A percentile compares a stretch with the other conserved stretches of the same genome.
Evolutionary conservation across 2,888 invertebrate genomes (phyloP).

Genomic region (Hyles lineata): DNA sequence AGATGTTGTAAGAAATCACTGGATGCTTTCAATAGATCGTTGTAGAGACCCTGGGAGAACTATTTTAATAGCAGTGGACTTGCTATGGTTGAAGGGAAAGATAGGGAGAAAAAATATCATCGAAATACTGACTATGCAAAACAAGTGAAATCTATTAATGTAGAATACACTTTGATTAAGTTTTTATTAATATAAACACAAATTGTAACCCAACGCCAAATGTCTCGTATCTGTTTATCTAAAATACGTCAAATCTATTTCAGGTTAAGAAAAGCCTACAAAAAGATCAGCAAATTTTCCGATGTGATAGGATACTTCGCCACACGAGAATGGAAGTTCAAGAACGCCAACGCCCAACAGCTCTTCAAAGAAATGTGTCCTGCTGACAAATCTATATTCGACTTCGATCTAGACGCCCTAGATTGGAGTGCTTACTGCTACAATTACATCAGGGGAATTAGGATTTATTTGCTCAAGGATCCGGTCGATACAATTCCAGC

Average conservation of each 20-base stretch:
- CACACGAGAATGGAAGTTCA: conserved; percentile 88
- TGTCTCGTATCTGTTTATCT: too few relatives aligned
- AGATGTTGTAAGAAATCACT: too few relatives aligned
- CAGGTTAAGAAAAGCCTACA: conserved; percentile 90
- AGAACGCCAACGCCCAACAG: conserved; percentile 83
- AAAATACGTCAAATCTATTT: conserved; percentile 32
- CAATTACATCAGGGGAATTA: conserved; percentile 88
- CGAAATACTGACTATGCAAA: too few relatives aligned
- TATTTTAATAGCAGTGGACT: too few relatives aligned
- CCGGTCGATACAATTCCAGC: conserved; percentile 87
- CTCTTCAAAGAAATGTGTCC: conserved; percentile 82
- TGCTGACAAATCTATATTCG: conserved; percentile 86
- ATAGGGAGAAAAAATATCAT: too few relatives aligned
- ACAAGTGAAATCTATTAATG: too few relatives aligned
- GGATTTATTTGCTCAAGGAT: conserved; percentile 90
- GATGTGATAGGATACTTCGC: conserved; percentile 90
- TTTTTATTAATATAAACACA: too few relatives aligned
- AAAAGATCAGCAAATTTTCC: conserved; percentile 89
- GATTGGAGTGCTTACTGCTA: conserved; percentile 89
- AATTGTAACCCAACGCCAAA: too few relatives aligned
- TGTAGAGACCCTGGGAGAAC: too few relatives aligned
- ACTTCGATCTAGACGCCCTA: conserved; percentile 87
- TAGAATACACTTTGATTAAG: too few relatives aligned
- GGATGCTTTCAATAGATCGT: too few relatives aligned
- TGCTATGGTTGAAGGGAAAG: too few relatives aligned